A percentile compares a stretch with the other conserved stretches of the same genome.
Conservation (phyloP, 2,113 vertebrate genomes). For the Lophura nycthemera region DNA sequence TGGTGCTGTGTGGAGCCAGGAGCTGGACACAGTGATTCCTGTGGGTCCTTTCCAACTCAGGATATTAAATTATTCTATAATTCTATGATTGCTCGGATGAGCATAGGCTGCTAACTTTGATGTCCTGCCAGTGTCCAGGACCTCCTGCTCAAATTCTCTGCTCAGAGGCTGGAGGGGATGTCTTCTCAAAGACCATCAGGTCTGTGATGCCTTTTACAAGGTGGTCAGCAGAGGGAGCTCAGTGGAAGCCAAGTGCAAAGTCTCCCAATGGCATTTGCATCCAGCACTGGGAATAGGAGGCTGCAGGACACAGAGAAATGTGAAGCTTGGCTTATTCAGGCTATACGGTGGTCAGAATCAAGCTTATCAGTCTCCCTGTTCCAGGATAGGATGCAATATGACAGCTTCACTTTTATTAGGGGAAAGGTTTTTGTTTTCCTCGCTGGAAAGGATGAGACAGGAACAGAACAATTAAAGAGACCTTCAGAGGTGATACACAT, state of each 20-base stretch:
- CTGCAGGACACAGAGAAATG: not conserved
- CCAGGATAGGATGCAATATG: no score
- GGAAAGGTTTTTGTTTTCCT: not conserved
- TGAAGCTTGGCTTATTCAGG: not conserved
- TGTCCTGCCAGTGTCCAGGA: not conserved
- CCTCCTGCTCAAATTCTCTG: not conserved
- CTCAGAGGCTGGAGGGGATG: rapidly evolving
- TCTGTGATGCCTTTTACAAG: not conserved
- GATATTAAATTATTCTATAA: no score
- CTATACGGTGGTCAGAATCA: not conserved
- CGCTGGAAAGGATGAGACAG: not conserved
- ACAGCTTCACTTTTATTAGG: not conserved
- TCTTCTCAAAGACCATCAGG: rapidly evolving
- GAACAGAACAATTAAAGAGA: not conserved
- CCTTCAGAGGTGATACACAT: not conserved
- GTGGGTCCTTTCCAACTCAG: no score
- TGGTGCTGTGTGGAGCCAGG: not conserved
- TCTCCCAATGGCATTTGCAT: not conserved
- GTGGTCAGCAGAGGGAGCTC: slow-evolving; percentile 68
- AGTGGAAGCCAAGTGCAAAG: slow-evolving; percentile 23
- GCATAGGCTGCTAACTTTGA: not conserved
- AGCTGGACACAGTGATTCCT: not conserved
- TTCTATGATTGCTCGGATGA: not conserved
- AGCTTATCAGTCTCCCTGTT: not conserved
- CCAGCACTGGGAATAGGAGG: not conserved